Base-by-base conservation (phyloP, 2,888 invertebrate genomes). In the Scaptodrosophila latifasciaeformis region DNA sequence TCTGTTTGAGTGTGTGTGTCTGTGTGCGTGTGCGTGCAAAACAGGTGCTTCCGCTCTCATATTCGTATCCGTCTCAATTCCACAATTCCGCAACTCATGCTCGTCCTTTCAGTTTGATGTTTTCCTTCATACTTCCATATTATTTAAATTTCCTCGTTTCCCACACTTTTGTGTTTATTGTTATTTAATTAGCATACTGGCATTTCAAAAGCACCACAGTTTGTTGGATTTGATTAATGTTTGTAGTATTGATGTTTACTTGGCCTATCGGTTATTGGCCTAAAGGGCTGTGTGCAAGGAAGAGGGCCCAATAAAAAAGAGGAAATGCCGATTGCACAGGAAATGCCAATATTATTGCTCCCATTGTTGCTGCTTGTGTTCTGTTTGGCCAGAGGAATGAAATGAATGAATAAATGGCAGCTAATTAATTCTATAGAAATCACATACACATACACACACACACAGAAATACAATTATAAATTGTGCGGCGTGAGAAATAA, bases 361-460 rank as follows among this genome's bases (percentile, higher is more conserved):
- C n/a, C n/a, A n/a, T n/a, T 40, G 40, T 10, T 40, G 40, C 15
- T 40, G 27, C 27, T 40, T 19, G n/a, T 40, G 40, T 40, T 17
- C n/a, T 18, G 12, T 42, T 43, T n/a, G n/a, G n/a, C 6, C 45
- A 34, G 15, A 15, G 42, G 19, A 35, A 40, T 15, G 29, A 37
- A 53, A 74, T 76, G 66, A 68, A 66, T 66, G 58, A 61, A 68
- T 72, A 64, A 80, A 72, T 67, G 67, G 59, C 64, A 77, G 70
- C 63, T 67, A 75, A 77, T 75, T 80, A 74, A 67, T 74, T 54
- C 56, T 19, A 39, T 45, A 54, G 42, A 15, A 19, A 17, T 35
- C 9, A 35, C 19, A 37, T 17, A 52, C 40, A 49, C 29, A 46
- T 10, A 34, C 12, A 17, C 39, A 31, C 39, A 15, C 24, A 24